Conservation (phyloP, 1,140 invertebrate species). For the Ips typographus region DNA sequence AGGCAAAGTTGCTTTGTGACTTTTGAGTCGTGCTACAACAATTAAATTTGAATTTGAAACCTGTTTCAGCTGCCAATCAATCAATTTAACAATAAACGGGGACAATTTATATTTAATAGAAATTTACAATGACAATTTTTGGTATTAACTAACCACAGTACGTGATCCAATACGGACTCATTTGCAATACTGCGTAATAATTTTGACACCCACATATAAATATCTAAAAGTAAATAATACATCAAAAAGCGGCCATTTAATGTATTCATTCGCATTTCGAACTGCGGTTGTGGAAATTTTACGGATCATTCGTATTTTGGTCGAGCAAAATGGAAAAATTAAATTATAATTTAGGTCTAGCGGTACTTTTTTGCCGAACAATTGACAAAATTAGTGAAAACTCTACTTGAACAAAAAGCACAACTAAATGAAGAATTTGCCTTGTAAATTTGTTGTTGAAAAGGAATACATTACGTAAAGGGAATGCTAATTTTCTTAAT, state of each 20-base stretch:
- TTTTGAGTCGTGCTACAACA: too few species aligned
- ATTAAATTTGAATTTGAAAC: too few species aligned
- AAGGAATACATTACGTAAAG: constrained; percentile 21
- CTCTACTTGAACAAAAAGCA: too few species aligned
- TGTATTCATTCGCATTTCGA: constrained; percentile 1
- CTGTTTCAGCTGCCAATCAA: too few species aligned
- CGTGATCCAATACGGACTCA: background rate
- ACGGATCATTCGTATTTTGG: background rate
- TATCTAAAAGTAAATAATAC: background rate
- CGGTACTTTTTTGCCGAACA: too few species aligned
- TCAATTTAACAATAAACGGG: too few species aligned
- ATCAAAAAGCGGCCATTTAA: background rate
- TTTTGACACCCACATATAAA: background rate
- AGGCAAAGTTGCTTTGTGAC: too few species aligned
- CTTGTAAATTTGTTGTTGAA: constrained; percentile 17
- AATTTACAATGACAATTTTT: too few species aligned
- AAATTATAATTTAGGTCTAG: background rate
- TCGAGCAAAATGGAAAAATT: background rate
- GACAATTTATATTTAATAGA: too few species aligned
- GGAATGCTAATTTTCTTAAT: constrained; percentile 24
- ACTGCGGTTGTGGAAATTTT: background rate
- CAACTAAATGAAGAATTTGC: background rate
- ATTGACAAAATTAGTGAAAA: too few species aligned
- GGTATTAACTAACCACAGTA: background rate
- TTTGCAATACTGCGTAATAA: background rate